Evolutionary conservation across 1,140 invertebrate genomes (phyloP), one percentile per base, ranked within the genome.

Genomic region (Trichonephila inaurata): DNA sequence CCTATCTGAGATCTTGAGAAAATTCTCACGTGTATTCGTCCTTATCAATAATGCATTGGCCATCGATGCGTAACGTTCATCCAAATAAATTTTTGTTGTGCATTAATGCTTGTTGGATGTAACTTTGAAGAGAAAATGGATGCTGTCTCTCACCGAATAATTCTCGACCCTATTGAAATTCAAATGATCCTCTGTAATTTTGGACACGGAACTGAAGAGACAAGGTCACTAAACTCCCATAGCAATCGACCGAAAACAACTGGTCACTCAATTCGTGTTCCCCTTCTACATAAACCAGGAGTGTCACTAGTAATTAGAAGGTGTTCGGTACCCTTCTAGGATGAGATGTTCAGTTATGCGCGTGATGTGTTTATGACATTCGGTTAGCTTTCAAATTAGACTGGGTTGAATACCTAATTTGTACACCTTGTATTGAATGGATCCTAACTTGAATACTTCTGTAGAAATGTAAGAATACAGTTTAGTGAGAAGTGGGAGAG

Each of bases 111-210:
- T 24, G 66, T 12, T 69, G n/a, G 8, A 77, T 28, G 72, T 77
- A 28, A 77, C 28, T 77, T 33, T 28, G 72, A 77, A 19, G 33
- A 77, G 28, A 40, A 33, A 77, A 18, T 18, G 5, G 28, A 18
- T 40, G 33, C 33, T 18, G 4, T 77, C 33, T 77, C 72, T 77
- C 72, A 77, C 33, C 72, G 10, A 28, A 77, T 40, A 40, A 40
- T 40, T 40, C 33, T 77, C 16, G 28, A 14, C 18, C 72, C 16
- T 40, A 7, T 16, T 19, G 28, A 77, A 33, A 77, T 77, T 77
- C 72, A 77, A 77, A 77, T 77, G 28, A 77, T 77, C 33, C 72
- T 18, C 12, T 77, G 16, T 77, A 40, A 77, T 77, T 77, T 77
- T 28, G 28, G 28, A 77, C 33, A 77, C 72, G 72, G 72, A 77